Percentiles rank a stretch among this genome's conserved stretches.
These are phyloP conservation scores for Choristoneura fumiferana DNA, from an alignment of 1,140 invertebrate species.

Conservation along the genomic window DNA sequence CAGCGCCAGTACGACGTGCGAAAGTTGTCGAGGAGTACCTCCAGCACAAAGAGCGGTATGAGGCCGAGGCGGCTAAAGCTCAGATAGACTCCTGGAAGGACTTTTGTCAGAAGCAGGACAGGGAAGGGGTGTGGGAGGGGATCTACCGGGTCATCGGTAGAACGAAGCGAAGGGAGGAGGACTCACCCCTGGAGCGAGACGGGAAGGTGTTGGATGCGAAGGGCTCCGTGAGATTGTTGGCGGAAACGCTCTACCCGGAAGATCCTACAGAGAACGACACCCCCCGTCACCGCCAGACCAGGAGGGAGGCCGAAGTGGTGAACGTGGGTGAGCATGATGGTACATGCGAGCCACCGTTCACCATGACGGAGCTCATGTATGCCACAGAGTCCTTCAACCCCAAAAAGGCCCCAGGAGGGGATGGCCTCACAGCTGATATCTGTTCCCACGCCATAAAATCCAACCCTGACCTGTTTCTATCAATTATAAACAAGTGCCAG, in stretches of 20 bases:
- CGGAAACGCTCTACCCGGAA: slow-evolving; percentile 18
- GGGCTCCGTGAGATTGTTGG: slow-evolving; percentile 13
- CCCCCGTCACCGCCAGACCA: background rate
- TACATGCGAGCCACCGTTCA: background rate
- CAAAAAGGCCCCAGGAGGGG: background rate
- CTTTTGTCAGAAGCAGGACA: slow-evolving; percentile 21
- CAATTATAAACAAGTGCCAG: background rate
- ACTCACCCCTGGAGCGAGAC: background rate
- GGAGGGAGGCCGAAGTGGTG: background rate
- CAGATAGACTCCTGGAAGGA: slow-evolving; percentile 17
- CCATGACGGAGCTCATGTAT: background rate
- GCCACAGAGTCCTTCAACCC: background rate
- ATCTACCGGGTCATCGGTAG: slow-evolving; percentile 22
- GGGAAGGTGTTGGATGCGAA: background rate
- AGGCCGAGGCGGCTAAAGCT: background rate
- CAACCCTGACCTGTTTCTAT: background rate
- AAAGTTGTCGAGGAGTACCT: slow-evolving; percentile 15
- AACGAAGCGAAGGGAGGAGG: slow-evolving; percentile 15
- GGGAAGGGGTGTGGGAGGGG: slow-evolving; percentile 22
- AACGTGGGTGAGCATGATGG: background rate
- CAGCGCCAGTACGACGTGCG: slow-evolving; percentile 10
- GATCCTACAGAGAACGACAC: background rate
- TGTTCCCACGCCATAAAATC: background rate
- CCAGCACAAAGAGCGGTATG: slow-evolving; percentile 22
- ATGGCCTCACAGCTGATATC: background rate